Conservation (phyloP, 2,113 vertebrate species). For the Bubo bubo region DNA sequence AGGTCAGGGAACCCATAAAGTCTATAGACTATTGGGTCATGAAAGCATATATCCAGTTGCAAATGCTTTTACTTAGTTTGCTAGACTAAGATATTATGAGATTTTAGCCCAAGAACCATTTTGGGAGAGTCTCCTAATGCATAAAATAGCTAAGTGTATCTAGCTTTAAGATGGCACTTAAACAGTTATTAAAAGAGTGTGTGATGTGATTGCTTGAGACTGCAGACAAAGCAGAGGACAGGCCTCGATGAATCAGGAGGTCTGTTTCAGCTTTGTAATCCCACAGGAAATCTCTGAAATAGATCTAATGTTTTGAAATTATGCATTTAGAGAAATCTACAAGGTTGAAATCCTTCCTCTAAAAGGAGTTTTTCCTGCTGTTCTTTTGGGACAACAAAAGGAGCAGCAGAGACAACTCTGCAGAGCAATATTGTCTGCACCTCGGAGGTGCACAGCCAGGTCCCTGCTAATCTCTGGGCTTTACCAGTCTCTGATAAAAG, state of each 20-base stretch:
- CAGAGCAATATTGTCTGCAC: neutral
- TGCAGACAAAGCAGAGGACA: neutral
- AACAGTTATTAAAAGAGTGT: neutral
- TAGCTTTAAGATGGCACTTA: neutral
- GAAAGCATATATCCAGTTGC: neutral
- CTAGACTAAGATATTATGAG: neutral
- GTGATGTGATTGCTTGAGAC: neutral
- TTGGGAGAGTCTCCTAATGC: neutral
- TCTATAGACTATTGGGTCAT: neutral
- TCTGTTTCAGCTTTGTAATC: neutral
- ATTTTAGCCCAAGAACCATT: neutral
- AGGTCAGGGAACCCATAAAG: neutral
- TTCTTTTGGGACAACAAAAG: neutral
- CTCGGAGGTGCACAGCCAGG: accelerated
- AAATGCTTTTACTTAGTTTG: neutral
- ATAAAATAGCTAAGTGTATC: neutral
- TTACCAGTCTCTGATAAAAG: neutral
- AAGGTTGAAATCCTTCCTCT: neutral
- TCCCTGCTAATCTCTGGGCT: neutral
- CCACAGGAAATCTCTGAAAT: neutral
- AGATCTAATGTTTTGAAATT: neutral
- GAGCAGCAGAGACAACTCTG: neutral
- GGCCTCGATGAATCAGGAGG: neutral
- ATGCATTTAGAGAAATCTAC: neutral
- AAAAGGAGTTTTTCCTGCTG: neutral